Percentiles rank a stretch among this genome's conserved stretches.
phyloP scores from a whole-genome alignment of 92 coral and sea anemone genomes.

The Phymanthus crucifer region DNA sequence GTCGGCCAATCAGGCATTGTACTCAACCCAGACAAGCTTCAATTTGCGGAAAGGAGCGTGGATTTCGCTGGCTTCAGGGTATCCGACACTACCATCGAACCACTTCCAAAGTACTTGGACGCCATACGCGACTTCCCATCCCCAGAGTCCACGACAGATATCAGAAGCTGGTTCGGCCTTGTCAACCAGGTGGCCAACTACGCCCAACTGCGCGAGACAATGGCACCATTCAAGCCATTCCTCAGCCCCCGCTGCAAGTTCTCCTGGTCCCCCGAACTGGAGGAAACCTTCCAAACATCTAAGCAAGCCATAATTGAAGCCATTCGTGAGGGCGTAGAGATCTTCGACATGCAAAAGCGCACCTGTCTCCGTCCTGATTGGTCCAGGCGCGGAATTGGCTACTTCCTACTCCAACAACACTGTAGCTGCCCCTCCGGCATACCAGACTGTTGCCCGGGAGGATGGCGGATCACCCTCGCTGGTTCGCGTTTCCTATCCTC shows the following conservation, averaged over 20 bases:
- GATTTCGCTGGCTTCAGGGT: not conserved
- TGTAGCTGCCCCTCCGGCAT: not conserved
- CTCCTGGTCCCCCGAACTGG: constrained; percentile 19
- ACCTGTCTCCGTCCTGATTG: constrained; percentile 75
- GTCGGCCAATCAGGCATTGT: no score
- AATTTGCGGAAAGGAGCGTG: no score
- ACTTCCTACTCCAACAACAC: constrained; percentile 47
- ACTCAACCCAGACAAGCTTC: no score
- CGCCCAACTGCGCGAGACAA: constrained; percentile 37
- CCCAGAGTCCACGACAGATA: constrained; percentile 37
- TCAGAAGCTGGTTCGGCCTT: constrained; percentile 45
- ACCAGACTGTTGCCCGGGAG: not conserved
- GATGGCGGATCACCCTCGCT: not conserved
- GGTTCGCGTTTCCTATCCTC: constrained; percentile 42
- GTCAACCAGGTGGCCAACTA: constrained; percentile 41
- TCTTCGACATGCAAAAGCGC: constrained; percentile 58
- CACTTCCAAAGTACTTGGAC: no score
- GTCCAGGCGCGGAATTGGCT: constrained; percentile 68
- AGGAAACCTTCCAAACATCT: constrained; percentile 39
- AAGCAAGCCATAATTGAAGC: constrained; percentile 35
- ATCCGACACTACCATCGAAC: no score
- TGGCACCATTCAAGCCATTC: constrained; percentile 45
- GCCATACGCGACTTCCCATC: constrained; percentile 20
- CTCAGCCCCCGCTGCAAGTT: not conserved
- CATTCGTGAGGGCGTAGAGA: constrained; percentile 63